phyloP scores from a whole-genome alignment of 1,140 invertebrate genomes.

The Arion vulgaris region DNA sequence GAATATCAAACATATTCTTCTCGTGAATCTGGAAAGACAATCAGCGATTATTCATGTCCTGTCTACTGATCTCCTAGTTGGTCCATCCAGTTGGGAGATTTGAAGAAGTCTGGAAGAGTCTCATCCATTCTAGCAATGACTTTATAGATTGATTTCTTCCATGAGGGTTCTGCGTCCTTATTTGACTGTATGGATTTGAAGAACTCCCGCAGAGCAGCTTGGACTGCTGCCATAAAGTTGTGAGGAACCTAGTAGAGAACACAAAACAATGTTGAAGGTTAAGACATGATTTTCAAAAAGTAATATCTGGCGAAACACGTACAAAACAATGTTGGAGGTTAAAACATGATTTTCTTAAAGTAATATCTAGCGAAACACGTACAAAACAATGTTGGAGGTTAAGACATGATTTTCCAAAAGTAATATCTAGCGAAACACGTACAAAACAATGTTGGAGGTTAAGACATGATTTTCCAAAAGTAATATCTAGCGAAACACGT shows the following conservation, averaged over 20 bases:
- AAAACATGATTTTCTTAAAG: too few species aligned
- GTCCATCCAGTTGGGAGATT: constrained; percentile 98
- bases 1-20: too few species aligned
- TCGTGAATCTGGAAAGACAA: not conserved
- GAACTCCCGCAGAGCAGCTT: constrained; percentile 98
- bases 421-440: too few species aligned
- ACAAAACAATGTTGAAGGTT: not conserved
- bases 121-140: constrained; percentile 99
- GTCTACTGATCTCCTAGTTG: constrained; percentile 81
- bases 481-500: too few species aligned
- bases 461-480: too few species aligned
- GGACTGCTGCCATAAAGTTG: constrained; percentile 95
- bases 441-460: too few species aligned
- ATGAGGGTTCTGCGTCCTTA: constrained; percentile 97
- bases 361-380: too few species aligned
- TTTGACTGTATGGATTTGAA: constrained; percentile 96
- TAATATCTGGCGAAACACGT: too few species aligned
- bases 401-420: too few species aligned
- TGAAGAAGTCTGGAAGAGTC: constrained; percentile 99
- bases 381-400: too few species aligned
- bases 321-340: too few species aligned
- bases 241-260: constrained; percentile 87
- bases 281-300: too few species aligned
- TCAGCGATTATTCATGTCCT: not conserved
- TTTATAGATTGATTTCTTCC: constrained; percentile 99